These are phyloP conservation scores for Drosophila baimaii DNA, from an alignment of 1,140 invertebrate species.

Conservation along the genomic window DNA sequence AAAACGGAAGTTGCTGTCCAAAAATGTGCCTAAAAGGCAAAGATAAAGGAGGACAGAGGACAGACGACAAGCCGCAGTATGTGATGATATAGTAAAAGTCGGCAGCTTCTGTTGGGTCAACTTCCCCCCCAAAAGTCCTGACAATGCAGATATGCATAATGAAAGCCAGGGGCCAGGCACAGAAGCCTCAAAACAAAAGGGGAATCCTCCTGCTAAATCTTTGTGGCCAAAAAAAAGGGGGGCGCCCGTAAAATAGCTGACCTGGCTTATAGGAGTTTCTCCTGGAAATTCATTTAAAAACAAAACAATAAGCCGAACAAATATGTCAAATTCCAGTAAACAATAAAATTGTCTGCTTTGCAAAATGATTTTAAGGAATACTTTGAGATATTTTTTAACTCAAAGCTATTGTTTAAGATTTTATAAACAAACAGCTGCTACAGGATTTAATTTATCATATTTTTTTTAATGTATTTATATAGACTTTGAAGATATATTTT, in stretches of 20 bases:
- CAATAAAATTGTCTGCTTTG: neutral
- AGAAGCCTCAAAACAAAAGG: slow-evolving; percentile 32
- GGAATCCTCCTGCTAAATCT: slow-evolving; percentile 4
- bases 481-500: too few species aligned
- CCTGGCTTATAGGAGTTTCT: neutral
- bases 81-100: slow-evolving; percentile 39
- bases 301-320: slow-evolving; percentile 15
- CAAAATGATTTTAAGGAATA: neutral
- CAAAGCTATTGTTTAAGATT: neutral
- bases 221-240: slow-evolving; percentile 5
- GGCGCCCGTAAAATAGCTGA: slow-evolving; percentile 25
- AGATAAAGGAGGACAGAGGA: slow-evolving; percentile 8
- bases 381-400: neutral
- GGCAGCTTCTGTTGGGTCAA: slow-evolving; percentile 30
- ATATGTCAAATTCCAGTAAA: slow-evolving; percentile 10
- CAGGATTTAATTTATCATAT: neutral
- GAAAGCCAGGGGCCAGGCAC: slow-evolving; percentile 3
- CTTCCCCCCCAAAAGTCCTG: slow-evolving; percentile 36
- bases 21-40: slow-evolving; percentile 51
- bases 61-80: slow-evolving; percentile 18
- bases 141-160: slow-evolving; percentile 48
- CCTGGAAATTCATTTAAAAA: slow-evolving; percentile 8
- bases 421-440: neutral
- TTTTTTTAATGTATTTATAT: too few species aligned
- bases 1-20: slow-evolving; percentile 62